Percentiles rank a stretch among this genome's conserved stretches.
These are phyloP conservation scores for Macquaria australasica DNA, from an alignment of 2,113 vertebrate species.

Conservation along the genomic window DNA sequence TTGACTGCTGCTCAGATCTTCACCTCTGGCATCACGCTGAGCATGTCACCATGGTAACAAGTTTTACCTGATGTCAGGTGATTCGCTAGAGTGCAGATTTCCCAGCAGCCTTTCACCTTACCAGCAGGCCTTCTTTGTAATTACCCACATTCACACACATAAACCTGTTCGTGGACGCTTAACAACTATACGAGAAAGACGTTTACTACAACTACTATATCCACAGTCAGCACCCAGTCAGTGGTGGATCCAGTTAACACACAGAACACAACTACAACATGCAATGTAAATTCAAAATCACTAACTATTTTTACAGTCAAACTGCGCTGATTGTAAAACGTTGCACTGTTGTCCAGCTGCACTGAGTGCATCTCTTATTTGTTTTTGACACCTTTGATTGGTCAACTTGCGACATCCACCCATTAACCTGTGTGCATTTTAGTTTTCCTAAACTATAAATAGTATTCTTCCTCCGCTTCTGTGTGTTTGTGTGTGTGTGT, in stretches of 20 bases:
- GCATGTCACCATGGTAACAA: slow-evolving; percentile 73
- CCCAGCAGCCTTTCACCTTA: slow-evolving; percentile 17
- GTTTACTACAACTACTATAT: background rate
- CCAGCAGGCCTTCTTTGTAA: slow-evolving; percentile 22
- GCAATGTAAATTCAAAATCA: background rate
- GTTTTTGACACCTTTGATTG: background rate
- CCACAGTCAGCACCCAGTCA: no score
- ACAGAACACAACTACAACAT: background rate
- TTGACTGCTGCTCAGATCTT: slow-evolving; percentile 39
- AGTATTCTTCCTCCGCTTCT: slow-evolving; percentile 4
- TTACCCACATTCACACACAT: background rate
- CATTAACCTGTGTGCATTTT: background rate
- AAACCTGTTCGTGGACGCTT: background rate
- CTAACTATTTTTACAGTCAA: no score
- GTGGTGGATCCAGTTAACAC: no score
- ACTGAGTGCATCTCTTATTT: no score
- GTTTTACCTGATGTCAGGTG: slow-evolving; percentile 65
- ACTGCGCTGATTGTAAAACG: no score
- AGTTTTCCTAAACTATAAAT: slow-evolving; percentile 21
- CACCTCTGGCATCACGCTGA: slow-evolving; percentile 56
- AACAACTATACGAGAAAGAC: background rate
- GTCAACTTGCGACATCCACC: background rate
- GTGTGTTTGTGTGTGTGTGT: background rate
- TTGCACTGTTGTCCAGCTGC: background rate
- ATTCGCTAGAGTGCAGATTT: slow-evolving; percentile 57